Base-by-base conservation (phyloP, 2,797 vertebrate genomes). In the Eupleurogrammus muticus region DNA sequence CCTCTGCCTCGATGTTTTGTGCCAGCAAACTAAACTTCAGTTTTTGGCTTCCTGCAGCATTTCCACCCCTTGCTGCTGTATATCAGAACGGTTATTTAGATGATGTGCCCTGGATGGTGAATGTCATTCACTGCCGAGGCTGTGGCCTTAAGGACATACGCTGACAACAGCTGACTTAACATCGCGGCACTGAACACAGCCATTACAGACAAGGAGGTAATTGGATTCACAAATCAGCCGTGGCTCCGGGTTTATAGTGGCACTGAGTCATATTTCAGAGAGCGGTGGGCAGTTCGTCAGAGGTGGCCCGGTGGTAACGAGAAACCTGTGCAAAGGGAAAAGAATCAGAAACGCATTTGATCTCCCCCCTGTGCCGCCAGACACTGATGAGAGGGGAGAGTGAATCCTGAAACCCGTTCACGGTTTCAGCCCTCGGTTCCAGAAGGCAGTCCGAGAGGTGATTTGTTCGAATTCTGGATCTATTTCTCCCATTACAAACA, bases 181-280 rank as follows among this genome's bases (percentile, higher is more conserved):
- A 90, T 93, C 89, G 91, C 88, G 82, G 83, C 86, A 86, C 85
- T 90, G 86, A 92, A 93, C 91, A 90, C 85, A 89, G 86, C 93
- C 91, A 93, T 94, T 93, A 93, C 89, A 90, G 87, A 86, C 71
- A 63, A 68, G 70, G 71, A 87, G 84, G 85, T 95, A 94, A 95
- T 94, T 94, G 91, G 90, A 94, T 93, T 93, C 91, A 94, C 93
- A 95, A 95, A 95, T 94, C 93, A 92, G 90, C 78, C 80, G 60
- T 83, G 81, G 82, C 88, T 93, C 75, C 54, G 19, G 88, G 87
- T 94, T 94, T 94, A 92, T 91, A 69, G 90, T 86, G 86, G 84
- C 69, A 59, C 66, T 75, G 80, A 88, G 79, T 83, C 77, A 81
- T 94, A 93, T 93, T 91, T 93, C 91, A 93, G 73, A 73, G 72